A percentile compares a stretch with the other conserved stretches of the same genome.
Conservation (phyloP, 1,140 invertebrate genomes). For the Zaprionus davidi region DNA sequence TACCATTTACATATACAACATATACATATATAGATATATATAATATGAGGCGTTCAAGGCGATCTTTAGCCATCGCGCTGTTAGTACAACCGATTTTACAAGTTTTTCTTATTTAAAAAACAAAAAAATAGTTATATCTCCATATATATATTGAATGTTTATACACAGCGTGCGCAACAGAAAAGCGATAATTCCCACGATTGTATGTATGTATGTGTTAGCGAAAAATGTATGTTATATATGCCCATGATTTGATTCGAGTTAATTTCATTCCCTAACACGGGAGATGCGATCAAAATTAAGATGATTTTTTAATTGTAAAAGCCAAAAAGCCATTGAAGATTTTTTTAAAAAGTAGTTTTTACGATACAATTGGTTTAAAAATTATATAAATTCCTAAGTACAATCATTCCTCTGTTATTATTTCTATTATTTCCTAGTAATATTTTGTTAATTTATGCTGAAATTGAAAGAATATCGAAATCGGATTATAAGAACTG, state of each 20-base stretch:
- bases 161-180: constrained; percentile 28
- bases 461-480: background rate
- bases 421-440: constrained; percentile 6
- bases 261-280: constrained; percentile 22
- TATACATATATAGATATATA: constrained; percentile 35
- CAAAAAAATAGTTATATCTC: constrained; percentile 29
- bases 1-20: constrained; percentile 28
- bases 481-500: background rate
- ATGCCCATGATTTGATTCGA: constrained; percentile 12
- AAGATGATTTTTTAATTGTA: constrained; percentile 39
- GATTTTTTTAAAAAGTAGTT: constrained; percentile 38
- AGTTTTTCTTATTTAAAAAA: constrained; percentile 38
- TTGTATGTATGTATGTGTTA: constrained; percentile 23
- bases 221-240: constrained; percentile 12
- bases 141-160: constrained; percentile 23
- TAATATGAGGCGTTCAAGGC: constrained; percentile 2
- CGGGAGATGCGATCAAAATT: constrained; percentile 38
- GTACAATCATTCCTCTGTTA: constrained; percentile 22
- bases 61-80: constrained; percentile 19
- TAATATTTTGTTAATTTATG: background rate
- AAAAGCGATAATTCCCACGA: constrained; percentile 25
- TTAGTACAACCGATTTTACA: constrained; percentile 62
- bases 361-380: constrained; percentile 33
- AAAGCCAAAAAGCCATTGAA: constrained; percentile 52
- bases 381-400: constrained; percentile 41